These are phyloP conservation scores for Buceros bicornis DNA, from an alignment of 2,797 vertebrate species.

Conservation along the genomic window DNA sequence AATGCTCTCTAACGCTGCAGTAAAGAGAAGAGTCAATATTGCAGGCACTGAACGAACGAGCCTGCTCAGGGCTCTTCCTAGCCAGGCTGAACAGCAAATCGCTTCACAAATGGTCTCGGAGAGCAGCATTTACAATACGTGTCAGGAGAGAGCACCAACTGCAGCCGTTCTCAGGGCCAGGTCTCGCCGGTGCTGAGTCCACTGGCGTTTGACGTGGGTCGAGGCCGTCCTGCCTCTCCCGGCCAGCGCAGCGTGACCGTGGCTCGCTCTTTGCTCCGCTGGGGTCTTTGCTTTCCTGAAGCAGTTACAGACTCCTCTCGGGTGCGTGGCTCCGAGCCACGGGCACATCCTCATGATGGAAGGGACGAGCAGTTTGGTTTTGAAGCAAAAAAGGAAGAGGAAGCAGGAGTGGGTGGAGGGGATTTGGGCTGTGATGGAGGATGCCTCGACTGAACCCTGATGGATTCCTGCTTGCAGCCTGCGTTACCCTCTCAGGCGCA, in stretches of 20 bases:
- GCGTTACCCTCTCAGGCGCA: background rate
- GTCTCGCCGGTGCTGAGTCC: background rate
- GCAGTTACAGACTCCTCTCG: fast-evolving
- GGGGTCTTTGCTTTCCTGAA: background rate
- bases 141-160: slow-evolving; percentile 22
- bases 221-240: background rate
- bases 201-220: fast-evolving
- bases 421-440: background rate
- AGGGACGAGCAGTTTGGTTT: background rate
- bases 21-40: slow-evolving; percentile 62
- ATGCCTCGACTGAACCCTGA: background rate
- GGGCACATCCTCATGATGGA: fast-evolving
- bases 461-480: background rate
- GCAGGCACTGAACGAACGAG: background rate
- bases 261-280: background rate
- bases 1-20: slow-evolving; percentile 54
- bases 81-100: slow-evolving; percentile 47
- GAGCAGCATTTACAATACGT: background rate
- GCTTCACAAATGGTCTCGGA: slow-evolving; percentile 11
- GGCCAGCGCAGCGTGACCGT: fast-evolving
- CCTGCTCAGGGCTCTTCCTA: slow-evolving; percentile 52
- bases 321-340: background rate
- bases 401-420: background rate
- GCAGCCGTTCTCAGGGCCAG: background rate
- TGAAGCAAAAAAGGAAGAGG: background rate